Conservation (phyloP, 2,113 vertebrate species). For the Cavia aperea region DNA sequence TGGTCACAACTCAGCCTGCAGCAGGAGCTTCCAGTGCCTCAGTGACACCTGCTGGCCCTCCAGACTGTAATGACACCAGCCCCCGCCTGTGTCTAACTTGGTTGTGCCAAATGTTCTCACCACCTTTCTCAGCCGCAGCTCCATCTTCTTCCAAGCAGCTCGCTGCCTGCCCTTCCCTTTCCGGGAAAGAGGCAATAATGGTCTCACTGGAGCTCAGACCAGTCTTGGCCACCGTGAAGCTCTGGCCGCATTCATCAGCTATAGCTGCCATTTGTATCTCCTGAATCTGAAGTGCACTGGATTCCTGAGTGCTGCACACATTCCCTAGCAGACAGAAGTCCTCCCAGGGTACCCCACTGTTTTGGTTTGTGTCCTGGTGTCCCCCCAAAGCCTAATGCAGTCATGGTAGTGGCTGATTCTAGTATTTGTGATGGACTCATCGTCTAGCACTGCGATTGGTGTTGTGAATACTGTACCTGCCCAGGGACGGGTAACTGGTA, state of each 20-base stretch:
- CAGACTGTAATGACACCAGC: background rate
- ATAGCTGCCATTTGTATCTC: background rate
- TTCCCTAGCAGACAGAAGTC: fast-evolving
- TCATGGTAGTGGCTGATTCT: too few species aligned
- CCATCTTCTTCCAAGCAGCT: background rate
- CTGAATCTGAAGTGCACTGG: background rate
- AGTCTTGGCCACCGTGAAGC: background rate
- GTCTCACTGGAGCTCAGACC: background rate
- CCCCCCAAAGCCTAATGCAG: too few species aligned
- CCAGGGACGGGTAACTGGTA: too few species aligned
- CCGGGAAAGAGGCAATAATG: background rate
- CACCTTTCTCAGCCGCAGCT: background rate
- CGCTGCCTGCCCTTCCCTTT: background rate
- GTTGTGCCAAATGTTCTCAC: background rate
- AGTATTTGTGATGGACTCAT: too few species aligned
- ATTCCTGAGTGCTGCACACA: background rate
- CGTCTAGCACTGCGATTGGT: too few species aligned
- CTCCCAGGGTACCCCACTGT: background rate
- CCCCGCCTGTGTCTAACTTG: background rate
- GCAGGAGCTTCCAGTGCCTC: background rate
- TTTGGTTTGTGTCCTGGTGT: too few species aligned
- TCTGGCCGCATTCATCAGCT: background rate
- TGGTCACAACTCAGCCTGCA: background rate
- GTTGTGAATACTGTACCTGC: too few species aligned
- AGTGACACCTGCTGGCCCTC: background rate